A percentile compares a stretch with the other conserved stretches of the same genome.
Conservation (phyloP, 2,888 invertebrate species). For the Philereme vetulata region DNA sequence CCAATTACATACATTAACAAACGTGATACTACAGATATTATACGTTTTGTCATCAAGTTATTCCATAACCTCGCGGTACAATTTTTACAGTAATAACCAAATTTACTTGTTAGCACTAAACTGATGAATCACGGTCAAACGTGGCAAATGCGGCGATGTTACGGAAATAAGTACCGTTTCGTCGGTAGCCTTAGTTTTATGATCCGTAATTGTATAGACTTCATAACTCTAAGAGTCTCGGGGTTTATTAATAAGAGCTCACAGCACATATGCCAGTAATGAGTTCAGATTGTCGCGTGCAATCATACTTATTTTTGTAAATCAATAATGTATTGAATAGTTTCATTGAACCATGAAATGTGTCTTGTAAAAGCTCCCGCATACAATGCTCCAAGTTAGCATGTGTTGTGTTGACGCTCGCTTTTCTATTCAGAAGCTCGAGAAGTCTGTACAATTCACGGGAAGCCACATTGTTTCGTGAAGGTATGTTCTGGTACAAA, state of each 20-base stretch:
- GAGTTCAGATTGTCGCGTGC: slow-evolving; percentile 36
- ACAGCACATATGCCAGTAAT: slow-evolving; percentile 38
- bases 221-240: slow-evolving; percentile 36
- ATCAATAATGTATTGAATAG: slow-evolving; percentile 34
- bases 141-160: slow-evolving; percentile 38
- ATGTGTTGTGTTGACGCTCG: slow-evolving; percentile 21
- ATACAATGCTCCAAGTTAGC: slow-evolving; percentile 27
- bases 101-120: slow-evolving; percentile 38
- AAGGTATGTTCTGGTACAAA: slow-evolving; percentile 21
- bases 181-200: slow-evolving; percentile 38
- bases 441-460: slow-evolving; percentile 35
- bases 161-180: slow-evolving; percentile 46
- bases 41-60: slow-evolving; percentile 29
- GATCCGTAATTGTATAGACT: slow-evolving; percentile 39
- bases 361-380: slow-evolving; percentile 23
- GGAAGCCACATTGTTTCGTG: slow-evolving; percentile 21
- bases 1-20: slow-evolving; percentile 39
- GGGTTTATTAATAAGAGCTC: slow-evolving; percentile 39
- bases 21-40: slow-evolving; percentile 34
- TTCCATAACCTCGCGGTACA: slow-evolving; percentile 27
- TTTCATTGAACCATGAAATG: slow-evolving; percentile 28
- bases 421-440: slow-evolving; percentile 26
- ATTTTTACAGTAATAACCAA: slow-evolving; percentile 33
- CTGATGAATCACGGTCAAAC: slow-evolving; percentile 45
- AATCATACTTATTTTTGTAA: slow-evolving; percentile 39